Conservation (phyloP, 2,888 invertebrate genomes). For the Amitus sp. region DNA sequence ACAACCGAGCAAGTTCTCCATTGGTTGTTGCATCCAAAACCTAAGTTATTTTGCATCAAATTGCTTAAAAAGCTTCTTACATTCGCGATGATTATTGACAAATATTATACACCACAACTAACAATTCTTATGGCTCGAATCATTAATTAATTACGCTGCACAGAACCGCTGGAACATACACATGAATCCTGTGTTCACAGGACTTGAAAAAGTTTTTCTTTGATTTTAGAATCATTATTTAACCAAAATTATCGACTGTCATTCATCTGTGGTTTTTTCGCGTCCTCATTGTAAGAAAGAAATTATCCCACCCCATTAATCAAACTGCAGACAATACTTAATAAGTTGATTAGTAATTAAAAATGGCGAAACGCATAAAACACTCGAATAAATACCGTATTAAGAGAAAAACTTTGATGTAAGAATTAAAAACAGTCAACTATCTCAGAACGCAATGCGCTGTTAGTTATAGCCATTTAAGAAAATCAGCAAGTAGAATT, state of each 20-base stretch:
- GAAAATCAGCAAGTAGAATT: conserved; percentile 60
- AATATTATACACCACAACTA: conserved; percentile 41
- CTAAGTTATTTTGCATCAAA: too few species aligned
- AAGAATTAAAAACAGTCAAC: conserved; percentile 25
- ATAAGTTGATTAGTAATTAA: conserved; percentile 2
- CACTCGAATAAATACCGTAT: not conserved
- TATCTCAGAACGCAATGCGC: conserved; percentile 60
- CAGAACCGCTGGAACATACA: conserved; percentile 49
- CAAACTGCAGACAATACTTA: too few species aligned
- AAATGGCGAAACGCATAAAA: conserved; percentile 33
- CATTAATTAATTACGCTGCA: conserved; percentile 38
- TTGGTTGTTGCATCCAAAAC: too few species aligned
- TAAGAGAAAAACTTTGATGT: not conserved
- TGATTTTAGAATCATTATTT: not conserved
- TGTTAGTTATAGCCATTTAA: conserved; percentile 63
- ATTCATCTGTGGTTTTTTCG: too few species aligned
- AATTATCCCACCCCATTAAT: too few species aligned
- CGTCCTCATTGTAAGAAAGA: too few species aligned
- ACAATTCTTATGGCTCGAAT: conserved; percentile 31
- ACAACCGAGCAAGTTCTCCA: too few species aligned
- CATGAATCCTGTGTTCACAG: conserved; percentile 62
- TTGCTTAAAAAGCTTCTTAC: conserved; percentile 46
- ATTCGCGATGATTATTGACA: conserved; percentile 48
- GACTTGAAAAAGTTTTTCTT: conserved; percentile 46
- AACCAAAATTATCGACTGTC: too few species aligned